These are phyloP conservation scores for Amniataba percoides DNA, from an alignment of 2,797 vertebrate species.

Conservation along the genomic window DNA sequence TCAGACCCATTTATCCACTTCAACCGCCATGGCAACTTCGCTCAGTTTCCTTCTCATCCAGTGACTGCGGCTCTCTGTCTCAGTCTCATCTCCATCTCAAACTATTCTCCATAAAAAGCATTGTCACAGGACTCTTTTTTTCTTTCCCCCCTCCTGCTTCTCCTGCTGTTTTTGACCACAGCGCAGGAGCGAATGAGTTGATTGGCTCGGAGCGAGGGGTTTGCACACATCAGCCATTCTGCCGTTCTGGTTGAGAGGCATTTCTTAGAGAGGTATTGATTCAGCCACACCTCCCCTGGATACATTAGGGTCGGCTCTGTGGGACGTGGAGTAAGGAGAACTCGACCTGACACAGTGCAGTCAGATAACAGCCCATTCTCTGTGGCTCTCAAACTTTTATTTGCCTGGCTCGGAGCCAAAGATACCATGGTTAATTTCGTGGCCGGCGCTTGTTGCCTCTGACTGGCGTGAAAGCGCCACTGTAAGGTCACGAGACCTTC, in stretches of 20 bases:
- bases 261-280: conserved; percentile 77
- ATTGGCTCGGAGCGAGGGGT: neutral
- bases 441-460: conserved; percentile 45
- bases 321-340: conserved; percentile 36
- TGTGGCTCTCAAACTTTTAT: conserved; percentile 40
- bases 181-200: conserved; percentile 17
- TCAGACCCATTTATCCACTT: conserved; percentile 58
- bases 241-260: conserved; percentile 50
- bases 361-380: conserved; percentile 43
- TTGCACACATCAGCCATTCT: conserved; percentile 42
- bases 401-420: conserved; percentile 40
- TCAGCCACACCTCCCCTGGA: conserved; percentile 66
- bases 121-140: conserved; percentile 7
- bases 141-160: neutral
- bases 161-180: conserved; percentile 5
- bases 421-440: conserved; percentile 24
- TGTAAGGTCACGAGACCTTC: conserved; percentile 17
- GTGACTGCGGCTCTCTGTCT: neutral
- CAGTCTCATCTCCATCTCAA: neutral
- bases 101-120: conserved; percentile 30
- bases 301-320: conserved; percentile 62
- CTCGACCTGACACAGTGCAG: conserved; percentile 15
- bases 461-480: conserved; percentile 3
- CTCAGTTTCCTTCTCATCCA: conserved; percentile 7
- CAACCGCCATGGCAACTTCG: conserved; percentile 36